Percentiles rank a stretch among this genome's conserved stretches.
These are phyloP conservation scores for Tetragnatha versicolor DNA, from an alignment of 1,140 invertebrate species.

Conservation along the genomic window DNA sequence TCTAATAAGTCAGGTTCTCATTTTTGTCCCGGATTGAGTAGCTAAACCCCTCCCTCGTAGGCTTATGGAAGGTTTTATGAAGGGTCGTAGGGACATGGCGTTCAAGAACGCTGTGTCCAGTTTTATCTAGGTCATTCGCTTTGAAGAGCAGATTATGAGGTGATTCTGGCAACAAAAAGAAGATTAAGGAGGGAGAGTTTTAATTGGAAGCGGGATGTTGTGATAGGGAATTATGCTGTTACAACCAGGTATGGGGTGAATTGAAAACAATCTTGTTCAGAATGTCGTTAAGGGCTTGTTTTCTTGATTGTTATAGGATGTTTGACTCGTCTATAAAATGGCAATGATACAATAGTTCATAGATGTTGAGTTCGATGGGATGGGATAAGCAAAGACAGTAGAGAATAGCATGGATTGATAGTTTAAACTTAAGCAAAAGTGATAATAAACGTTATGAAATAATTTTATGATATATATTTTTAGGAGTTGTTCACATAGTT, in stretches of 20 bases:
- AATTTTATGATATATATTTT: too few species aligned
- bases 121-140: conserved; percentile 21
- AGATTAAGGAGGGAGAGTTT: background rate
- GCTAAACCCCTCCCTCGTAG: too few species aligned
- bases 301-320: conserved; percentile 7
- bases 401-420: too few species aligned
- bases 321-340: background rate
- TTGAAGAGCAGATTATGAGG: background rate
- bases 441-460: too few species aligned
- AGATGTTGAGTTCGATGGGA: too few species aligned
- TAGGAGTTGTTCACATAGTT: too few species aligned
- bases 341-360: too few species aligned
- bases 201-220: conserved; percentile 15
- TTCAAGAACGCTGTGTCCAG: background rate
- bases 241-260: background rate
- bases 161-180: background rate
- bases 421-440: too few species aligned
- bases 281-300: background rate
- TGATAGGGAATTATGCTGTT: background rate
- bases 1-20: too few species aligned
- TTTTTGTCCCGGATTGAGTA: too few species aligned
- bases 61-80: background rate
- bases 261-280: conserved; percentile 8
- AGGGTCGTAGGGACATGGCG: background rate
- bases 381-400: too few species aligned